These are phyloP conservation scores for Nomada hirtipes DNA, from an alignment of 2,888 invertebrate species.

Conservation along the genomic window DNA sequence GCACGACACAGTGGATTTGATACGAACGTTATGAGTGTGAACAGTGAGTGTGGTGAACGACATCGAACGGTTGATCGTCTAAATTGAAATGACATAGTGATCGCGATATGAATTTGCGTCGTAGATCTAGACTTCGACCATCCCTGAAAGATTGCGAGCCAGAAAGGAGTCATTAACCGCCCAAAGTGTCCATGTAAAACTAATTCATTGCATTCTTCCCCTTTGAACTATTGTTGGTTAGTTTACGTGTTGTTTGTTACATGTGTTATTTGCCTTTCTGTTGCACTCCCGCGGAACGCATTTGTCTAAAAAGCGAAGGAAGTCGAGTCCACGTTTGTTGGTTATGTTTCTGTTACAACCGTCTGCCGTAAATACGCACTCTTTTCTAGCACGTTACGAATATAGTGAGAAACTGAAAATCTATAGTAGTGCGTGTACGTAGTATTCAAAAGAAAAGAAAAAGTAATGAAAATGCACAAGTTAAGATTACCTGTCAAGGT, in stretches of 20 bases:
- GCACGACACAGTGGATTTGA: constrained; percentile 32
- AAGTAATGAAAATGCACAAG: constrained; percentile 78
- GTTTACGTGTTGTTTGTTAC: constrained; percentile 73
- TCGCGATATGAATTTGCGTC: constrained; percentile 76
- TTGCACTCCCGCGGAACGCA: constrained; percentile 39
- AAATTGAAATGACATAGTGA: constrained; percentile 57
- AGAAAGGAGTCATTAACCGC: constrained; percentile 61
- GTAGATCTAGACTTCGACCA: constrained; percentile 68
- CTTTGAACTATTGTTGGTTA: constrained; percentile 74
- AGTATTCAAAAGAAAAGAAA: constrained; percentile 40
- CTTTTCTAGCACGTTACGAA: constrained; percentile 57
- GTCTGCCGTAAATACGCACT: constrained; percentile 51
- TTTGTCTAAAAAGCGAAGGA: constrained; percentile 33
- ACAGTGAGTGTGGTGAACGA: constrained; percentile 56
- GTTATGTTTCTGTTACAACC: constrained; percentile 65
- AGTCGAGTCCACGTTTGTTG: constrained; percentile 59
- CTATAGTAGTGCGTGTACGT: constrained; percentile 67
- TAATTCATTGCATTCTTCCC: constrained; percentile 69
- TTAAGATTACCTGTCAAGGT: constrained; percentile 82
- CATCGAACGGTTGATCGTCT: constrained; percentile 35
- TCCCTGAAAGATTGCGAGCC: constrained; percentile 62
- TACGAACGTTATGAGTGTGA: constrained; percentile 32
- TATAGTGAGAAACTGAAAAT: constrained; percentile 63
- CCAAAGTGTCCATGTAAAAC: constrained; percentile 75
- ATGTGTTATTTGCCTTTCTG: constrained; percentile 55